These are phyloP conservation scores for Phylloscopus trochiloides DNA, from an alignment of 2,113 vertebrate genomes.

Conservation along the genomic window DNA sequence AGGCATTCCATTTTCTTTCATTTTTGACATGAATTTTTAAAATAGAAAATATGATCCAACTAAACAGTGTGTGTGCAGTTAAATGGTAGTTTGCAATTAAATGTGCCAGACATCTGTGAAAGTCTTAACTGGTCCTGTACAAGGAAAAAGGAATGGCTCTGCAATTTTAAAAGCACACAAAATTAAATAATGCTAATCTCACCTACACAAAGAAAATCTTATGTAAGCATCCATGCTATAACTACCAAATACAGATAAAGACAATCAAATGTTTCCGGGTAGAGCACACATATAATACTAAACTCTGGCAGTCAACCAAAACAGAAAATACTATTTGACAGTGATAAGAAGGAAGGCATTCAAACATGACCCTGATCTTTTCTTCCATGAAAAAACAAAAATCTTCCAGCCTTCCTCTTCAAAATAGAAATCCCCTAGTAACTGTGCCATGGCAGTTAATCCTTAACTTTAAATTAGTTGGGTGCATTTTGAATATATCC, in stretches of 20 bases:
- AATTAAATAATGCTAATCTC: neutral
- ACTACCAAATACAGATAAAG: neutral
- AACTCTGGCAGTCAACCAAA: neutral
- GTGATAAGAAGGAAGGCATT: neutral
- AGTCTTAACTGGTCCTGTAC: neutral
- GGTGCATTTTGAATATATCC: neutral
- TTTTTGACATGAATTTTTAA: conserved; percentile 19
- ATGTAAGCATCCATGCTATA: neutral
- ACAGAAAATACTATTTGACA: neutral
- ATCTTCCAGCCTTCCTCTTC: neutral
- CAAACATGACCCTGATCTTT: neutral
- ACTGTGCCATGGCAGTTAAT: neutral
- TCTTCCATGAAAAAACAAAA: neutral
- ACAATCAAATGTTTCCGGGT: neutral
- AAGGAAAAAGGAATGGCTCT: neutral
- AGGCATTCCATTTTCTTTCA: neutral
- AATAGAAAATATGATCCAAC: neutral
- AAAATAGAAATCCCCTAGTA: neutral
- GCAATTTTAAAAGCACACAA: neutral
- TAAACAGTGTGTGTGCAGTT: neutral
- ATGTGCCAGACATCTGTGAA: neutral
- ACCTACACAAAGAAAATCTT: neutral
- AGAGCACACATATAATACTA: neutral
- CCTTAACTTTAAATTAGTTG: neutral
- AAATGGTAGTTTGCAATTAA: neutral